These are phyloP conservation scores for Papilio protenor DNA, from an alignment of 2,888 invertebrate genomes.

Conservation along the genomic window DNA sequence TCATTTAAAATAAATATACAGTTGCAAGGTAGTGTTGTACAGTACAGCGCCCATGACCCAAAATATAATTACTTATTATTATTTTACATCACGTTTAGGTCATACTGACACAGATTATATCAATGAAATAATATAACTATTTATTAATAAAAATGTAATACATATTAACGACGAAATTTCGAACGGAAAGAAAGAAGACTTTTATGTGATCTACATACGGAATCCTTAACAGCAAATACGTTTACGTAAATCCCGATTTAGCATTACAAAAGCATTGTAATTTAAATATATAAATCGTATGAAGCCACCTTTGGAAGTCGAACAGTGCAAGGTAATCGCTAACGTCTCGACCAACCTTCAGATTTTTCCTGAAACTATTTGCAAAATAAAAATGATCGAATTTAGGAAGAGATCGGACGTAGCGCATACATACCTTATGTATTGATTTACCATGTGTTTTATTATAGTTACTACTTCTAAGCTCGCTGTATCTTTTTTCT, in stretches of 20 bases:
- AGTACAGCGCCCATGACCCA: constrained; percentile 18
- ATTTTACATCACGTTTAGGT: constrained; percentile 17
- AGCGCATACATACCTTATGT: too few species aligned
- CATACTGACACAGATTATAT: constrained; percentile 22
- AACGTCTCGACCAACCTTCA: constrained; percentile 69
- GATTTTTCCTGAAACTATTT: constrained; percentile 64
- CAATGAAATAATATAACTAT: constrained; percentile 7
- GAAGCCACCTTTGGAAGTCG: constrained; percentile 69
- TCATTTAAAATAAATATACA: constrained; percentile 9
- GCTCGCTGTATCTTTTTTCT: too few species aligned
- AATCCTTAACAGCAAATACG: constrained; percentile 45
- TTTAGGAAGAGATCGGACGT: constrained; percentile 33
- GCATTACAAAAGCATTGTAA: constrained; percentile 71
- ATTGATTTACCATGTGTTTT: background rate
- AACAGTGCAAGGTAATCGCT: constrained; percentile 71
- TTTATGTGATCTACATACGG: constrained; percentile 40
- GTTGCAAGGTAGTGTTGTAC: background rate
- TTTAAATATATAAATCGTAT: constrained; percentile 65
- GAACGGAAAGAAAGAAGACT: constrained; percentile 32
- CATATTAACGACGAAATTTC: background rate
- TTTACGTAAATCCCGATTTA: constrained; percentile 55
- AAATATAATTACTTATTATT: constrained; percentile 31
- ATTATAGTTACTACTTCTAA: background rate
- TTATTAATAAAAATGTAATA: background rate
- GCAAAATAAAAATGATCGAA: constrained; percentile 48